Base-by-base conservation (phyloP, 2,888 invertebrate species). In the Geophilus truncorum region DNA sequence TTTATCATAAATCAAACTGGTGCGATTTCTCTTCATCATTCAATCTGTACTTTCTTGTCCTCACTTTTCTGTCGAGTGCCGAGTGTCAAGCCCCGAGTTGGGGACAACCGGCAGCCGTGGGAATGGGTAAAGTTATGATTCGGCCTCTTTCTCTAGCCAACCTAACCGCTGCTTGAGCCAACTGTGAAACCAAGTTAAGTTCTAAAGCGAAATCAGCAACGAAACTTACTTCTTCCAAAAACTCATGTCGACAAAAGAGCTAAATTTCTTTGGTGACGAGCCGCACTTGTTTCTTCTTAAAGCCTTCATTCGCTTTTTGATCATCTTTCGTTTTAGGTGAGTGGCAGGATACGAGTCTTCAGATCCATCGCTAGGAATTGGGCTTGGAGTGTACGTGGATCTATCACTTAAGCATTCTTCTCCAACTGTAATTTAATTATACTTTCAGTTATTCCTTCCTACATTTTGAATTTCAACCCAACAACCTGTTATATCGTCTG, bases 141-240 rank as follows among this genome's bases (percentile, higher is more conserved):
- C n/a, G n/a, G n/a, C n/a, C n/a, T n/a, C n/a, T n/a, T n/a, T n/a
- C n/a, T n/a, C n/a, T n/a, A n/a, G n/a, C n/a, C n/a, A n/a, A n/a
- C n/a, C n/a, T n/a, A n/a, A n/a, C n/a, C n/a, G n/a, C n/a, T n/a
- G n/a, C n/a, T n/a, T n/a, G n/a, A n/a, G n/a, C n/a, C n/a, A n/a
- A n/a, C n/a, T n/a, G n/a, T n/a, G n/a, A n/a, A 32, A 32, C 9
- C 32, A 32, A 32, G 5, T 32, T 6, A 32, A 32, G 9, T 9
- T 32, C 9, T 32, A 32, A 32, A 6, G 5, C 9, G 9, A 32
- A 4, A 32, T 32, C 32, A 4, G 4, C 32, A 4, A 32, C 32
- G 9, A 32, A 32, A 32, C 45, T 18, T 88, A 92, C 92, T 90
- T 90, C 87, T 90, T 92, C 90, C 92, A 92, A 85, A 91, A 91